These are phyloP conservation scores for Lamproptera curius DNA, from an alignment of 2,888 invertebrate species.

Conservation along the genomic window DNA sequence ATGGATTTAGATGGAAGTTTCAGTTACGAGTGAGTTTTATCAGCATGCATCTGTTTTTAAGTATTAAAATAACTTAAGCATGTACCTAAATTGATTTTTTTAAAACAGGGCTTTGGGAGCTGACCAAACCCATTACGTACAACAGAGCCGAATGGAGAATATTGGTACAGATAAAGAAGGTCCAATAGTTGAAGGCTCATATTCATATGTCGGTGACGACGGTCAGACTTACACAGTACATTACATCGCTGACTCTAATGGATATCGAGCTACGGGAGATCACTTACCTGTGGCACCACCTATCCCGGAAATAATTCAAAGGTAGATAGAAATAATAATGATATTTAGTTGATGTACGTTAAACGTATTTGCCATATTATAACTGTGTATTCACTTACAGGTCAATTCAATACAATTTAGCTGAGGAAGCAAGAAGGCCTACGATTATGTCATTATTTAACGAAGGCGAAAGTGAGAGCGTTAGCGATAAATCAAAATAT, in stretches of 20 bases:
- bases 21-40: slow-evolving; percentile 70
- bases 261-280: slow-evolving; percentile 86
- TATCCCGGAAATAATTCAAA: slow-evolving; percentile 83
- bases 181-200: slow-evolving; percentile 80
- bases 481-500: slow-evolving; percentile 40
- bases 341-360: not conserved
- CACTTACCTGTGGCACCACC: slow-evolving; percentile 88
- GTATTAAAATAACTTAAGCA: not conserved
- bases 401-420: slow-evolving; percentile 68
- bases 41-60: not conserved
- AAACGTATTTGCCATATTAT: not conserved
- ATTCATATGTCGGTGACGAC: slow-evolving; percentile 80
- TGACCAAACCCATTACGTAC: slow-evolving; percentile 74
- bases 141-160: slow-evolving; percentile 77
- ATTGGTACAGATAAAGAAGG: slow-evolving; percentile 78
- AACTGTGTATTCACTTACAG: slow-evolving; percentile 36
- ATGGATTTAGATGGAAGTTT: slow-evolving; percentile 78
- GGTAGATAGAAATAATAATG: slow-evolving; percentile 38
- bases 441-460: slow-evolving; percentile 56
- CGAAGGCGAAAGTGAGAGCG: slow-evolving; percentile 48
- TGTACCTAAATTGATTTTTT: no score
- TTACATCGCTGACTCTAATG: slow-evolving; percentile 87
- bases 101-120: slow-evolving; percentile 66
- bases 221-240: slow-evolving; percentile 80
- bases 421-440: slow-evolving; percentile 67